Conservation (phyloP, 2,888 invertebrate species). For the Oxytorus armatus region DNA sequence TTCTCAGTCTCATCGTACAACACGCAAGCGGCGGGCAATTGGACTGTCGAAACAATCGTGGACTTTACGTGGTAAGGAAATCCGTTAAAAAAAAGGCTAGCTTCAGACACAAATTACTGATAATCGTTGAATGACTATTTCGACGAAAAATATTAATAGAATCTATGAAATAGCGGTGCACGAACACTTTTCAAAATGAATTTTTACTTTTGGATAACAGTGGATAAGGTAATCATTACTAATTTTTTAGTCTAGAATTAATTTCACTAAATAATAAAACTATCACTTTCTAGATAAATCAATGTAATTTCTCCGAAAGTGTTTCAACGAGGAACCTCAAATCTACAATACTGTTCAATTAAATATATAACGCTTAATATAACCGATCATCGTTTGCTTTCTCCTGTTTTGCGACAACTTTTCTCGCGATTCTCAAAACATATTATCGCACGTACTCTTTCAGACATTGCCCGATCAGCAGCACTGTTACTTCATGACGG, state of each 20-base stretch:
- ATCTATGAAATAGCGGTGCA: neutral
- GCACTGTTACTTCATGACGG: conserved; percentile 97
- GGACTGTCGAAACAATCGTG: conserved; percentile 90
- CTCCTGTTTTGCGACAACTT: too few relatives aligned
- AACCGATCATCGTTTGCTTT: too few relatives aligned
- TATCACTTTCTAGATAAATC: too few relatives aligned
- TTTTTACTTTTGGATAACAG: neutral
- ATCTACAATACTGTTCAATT: too few relatives aligned
- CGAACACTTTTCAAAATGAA: neutral
- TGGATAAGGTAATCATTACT: too few relatives aligned
- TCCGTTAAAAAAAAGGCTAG: neutral
- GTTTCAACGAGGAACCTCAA: too few relatives aligned
- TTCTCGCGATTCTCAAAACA: conserved; percentile 10
- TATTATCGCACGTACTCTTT: conserved; percentile 68
- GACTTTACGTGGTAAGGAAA: conserved; percentile 92
- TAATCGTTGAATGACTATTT: neutral
- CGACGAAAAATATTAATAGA: neutral
- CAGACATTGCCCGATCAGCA: conserved; percentile 96
- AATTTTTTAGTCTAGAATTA: too few relatives aligned
- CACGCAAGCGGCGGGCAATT: conserved; percentile 91
- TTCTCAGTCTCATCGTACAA: conserved; percentile 92
- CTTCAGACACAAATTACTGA: neutral
- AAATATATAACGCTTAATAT: too few relatives aligned
- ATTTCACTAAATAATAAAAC: too few relatives aligned
- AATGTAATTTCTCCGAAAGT: too few relatives aligned